phyloP scores from a whole-genome alignment of 2,797 vertebrate species.

The Channallabes apus region DNA sequence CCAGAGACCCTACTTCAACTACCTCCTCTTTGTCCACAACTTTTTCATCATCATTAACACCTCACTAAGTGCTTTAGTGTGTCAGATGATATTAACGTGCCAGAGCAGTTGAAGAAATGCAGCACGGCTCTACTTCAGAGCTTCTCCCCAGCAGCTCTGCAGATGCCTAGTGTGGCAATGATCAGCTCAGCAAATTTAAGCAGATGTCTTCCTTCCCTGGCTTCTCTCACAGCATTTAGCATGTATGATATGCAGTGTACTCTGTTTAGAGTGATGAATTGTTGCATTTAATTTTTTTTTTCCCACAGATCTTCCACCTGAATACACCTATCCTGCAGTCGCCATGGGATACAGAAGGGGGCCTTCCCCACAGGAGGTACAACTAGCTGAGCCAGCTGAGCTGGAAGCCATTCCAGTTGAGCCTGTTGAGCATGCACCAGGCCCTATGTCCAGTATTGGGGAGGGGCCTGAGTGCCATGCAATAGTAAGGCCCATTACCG shows the following conservation, averaged over 20 bases:
- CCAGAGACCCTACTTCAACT: constrained; percentile 48
- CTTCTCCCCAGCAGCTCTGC: constrained; percentile 19
- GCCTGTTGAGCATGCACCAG: constrained; percentile 80
- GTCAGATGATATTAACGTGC: constrained; percentile 58
- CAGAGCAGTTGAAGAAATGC: constrained; percentile 60
- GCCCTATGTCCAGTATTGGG: constrained; percentile 75
- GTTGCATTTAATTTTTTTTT: constrained; percentile 24
- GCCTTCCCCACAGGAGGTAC: constrained; percentile 74
- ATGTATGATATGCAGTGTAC: neutral
- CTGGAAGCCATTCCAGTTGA: constrained; percentile 84
- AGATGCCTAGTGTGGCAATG: constrained; percentile 17
- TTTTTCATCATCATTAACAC: constrained; percentile 71
- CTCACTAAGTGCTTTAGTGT: constrained; percentile 59
- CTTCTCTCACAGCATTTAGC: neutral
- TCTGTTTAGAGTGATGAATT: constrained; percentile 4
- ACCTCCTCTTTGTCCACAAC: constrained; percentile 40
- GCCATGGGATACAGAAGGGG: constrained; percentile 79
- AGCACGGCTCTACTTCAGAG: constrained; percentile 59
- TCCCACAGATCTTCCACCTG: constrained; percentile 82
- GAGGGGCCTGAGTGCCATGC: constrained; percentile 71
- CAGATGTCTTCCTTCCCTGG: neutral
- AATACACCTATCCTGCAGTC: constrained; percentile 79
- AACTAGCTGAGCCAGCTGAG: constrained; percentile 81
- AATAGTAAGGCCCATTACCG: constrained; percentile 66
- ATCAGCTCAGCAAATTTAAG: constrained; percentile 48